Evolutionary conservation across 1,140 invertebrate genomes (phyloP).

Genomic region (Oryzaephilus surinamensis): DNA sequence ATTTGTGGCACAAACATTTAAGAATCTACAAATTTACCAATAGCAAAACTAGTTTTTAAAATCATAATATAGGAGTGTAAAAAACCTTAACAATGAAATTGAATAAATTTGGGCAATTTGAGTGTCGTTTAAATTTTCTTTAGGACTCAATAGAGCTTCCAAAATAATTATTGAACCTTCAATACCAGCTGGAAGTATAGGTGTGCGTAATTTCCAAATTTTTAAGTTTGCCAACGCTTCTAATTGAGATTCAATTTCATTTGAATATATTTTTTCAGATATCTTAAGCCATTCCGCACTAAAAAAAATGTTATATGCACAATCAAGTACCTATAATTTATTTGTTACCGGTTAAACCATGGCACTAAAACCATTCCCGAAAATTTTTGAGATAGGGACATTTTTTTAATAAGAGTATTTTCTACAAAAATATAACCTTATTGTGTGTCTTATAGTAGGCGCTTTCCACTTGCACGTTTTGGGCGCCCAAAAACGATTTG

Average conservation of each 20-base stretch:
- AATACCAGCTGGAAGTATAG: slow-evolving; percentile 53
- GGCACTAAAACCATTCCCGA: slow-evolving; percentile 25
- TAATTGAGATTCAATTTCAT: slow-evolving; percentile 35
- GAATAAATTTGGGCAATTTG: slow-evolving; percentile 18
- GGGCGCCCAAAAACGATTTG: no score
- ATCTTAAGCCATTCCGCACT: slow-evolving; percentile 46
- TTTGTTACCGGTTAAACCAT: slow-evolving; percentile 30
- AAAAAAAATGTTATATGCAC: slow-evolving; percentile 6
- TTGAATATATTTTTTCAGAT: slow-evolving; percentile 45
- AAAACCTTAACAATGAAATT: slow-evolving; percentile 25
- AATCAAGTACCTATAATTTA: slow-evolving; percentile 5
- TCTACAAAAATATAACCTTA: no score
- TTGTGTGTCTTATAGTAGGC: no score
- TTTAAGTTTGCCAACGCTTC: slow-evolving; percentile 42
- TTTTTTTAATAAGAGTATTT: no score
- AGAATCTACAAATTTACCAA: no score
- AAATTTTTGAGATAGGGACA: slow-evolving; percentile 31
- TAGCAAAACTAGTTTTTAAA: slow-evolving; percentile 5
- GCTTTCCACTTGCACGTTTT: no score
- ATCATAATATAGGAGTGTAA: no score
- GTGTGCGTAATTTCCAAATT: slow-evolving; percentile 52
- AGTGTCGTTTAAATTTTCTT: slow-evolving; percentile 11
- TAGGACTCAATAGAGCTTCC: slow-evolving; percentile 36
- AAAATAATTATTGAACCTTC: slow-evolving; percentile 54
- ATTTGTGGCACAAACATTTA: slow-evolving; percentile 27